phyloP scores from a whole-genome alignment of 1,140 invertebrate species.

The Apocrypta bakeri region DNA sequence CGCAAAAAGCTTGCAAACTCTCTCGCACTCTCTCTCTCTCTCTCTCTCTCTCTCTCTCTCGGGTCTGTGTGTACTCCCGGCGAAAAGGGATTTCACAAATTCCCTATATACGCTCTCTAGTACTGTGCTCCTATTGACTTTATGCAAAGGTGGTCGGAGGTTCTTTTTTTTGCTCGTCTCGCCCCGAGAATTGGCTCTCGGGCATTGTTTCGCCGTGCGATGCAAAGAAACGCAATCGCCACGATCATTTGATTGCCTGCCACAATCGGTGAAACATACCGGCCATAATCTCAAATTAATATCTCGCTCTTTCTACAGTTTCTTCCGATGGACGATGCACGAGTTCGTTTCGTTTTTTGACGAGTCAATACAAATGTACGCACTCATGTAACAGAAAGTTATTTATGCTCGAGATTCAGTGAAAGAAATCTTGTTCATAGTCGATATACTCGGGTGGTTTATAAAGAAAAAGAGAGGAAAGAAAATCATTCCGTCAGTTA shows the following conservation, averaged over 20 bases:
- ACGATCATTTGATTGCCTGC: conserved; percentile 47
- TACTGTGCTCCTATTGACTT: not conserved
- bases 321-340: conserved; percentile 3
- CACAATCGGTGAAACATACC: conserved; percentile 27
- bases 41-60: no score
- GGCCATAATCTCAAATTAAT: conserved; percentile 49
- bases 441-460: not conserved
- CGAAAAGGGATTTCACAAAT: no score
- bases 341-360: not conserved
- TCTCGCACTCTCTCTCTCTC: no score
- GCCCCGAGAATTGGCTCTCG: not conserved
- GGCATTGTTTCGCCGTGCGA: not conserved
- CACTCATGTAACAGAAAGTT: conserved; percentile 9
- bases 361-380: not conserved
- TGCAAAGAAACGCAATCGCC: conserved; percentile 17
- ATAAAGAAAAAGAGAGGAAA: no score
- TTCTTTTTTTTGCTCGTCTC: not conserved
- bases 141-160: not conserved
- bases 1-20: no score
- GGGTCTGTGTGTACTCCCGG: no score
- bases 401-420: not conserved
- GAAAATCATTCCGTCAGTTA: not conserved
- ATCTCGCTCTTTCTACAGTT: conserved; percentile 9
- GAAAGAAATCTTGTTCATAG: not conserved
- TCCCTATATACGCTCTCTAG: not conserved